Conservation (phyloP, 2,888 invertebrate species). For the Lordiphosa fenestrarum region DNA sequence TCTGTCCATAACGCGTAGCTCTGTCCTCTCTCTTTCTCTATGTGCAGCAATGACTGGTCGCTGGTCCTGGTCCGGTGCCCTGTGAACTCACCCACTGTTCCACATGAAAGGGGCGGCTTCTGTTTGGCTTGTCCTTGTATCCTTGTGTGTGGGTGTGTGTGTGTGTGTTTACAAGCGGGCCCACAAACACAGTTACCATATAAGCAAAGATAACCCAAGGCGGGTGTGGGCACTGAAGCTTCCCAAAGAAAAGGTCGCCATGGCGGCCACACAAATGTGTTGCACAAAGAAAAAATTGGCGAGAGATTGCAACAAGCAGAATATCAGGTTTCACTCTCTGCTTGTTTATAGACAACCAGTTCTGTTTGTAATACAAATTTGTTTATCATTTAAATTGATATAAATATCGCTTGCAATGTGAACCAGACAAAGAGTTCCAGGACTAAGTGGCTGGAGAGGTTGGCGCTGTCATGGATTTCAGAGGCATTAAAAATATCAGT, state of each 20-base stretch:
- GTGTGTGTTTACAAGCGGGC: slow-evolving; percentile 46
- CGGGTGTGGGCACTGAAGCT: slow-evolving; percentile 8
- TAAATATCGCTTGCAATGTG: slow-evolving; percentile 41
- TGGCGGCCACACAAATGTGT: slow-evolving; percentile 38
- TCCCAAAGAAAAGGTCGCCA: slow-evolving; percentile 34
- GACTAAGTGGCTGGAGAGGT: not conserved
- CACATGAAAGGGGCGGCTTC: slow-evolving; percentile 31
- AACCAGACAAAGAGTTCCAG: not conserved
- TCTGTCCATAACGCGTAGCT: slow-evolving; percentile 41
- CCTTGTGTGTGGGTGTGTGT: slow-evolving; percentile 28
- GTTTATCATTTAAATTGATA: slow-evolving; percentile 60
- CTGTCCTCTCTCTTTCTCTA: slow-evolving; percentile 44
- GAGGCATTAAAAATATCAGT: too few relatives aligned
- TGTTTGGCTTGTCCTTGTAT: slow-evolving; percentile 60
- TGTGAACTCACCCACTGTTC: slow-evolving; percentile 27
- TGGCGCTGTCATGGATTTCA: not conserved
- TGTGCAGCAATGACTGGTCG: slow-evolving; percentile 41
- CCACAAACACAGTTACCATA: slow-evolving; percentile 14
- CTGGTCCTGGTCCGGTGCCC: slow-evolving; percentile 23
- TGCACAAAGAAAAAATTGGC: slow-evolving; percentile 55
- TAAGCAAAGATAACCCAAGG: slow-evolving; percentile 44
- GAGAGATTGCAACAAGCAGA: slow-evolving; percentile 49
- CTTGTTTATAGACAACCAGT: slow-evolving; percentile 25
- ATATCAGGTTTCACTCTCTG: slow-evolving; percentile 48
- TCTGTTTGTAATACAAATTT: slow-evolving; percentile 36